Base-by-base conservation (phyloP, 2,888 invertebrate species). In the Plusia festucae region DNA sequence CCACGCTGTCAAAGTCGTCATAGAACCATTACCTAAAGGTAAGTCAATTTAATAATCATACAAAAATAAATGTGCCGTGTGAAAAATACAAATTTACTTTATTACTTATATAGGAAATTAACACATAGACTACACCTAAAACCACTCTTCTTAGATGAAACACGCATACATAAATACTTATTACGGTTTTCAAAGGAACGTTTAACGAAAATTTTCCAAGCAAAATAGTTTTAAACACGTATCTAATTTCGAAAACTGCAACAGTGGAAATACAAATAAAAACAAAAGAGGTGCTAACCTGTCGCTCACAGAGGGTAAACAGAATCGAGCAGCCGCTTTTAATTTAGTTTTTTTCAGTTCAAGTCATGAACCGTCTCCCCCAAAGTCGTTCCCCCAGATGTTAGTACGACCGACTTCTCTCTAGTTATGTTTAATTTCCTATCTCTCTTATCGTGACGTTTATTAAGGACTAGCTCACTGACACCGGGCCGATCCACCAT, bases 21-120 rank as follows among this genome's bases (percentile, higher is more conserved):
- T 95, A 85, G 95, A 95, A 85, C 95, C 95, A 11, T 86, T 95
- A 18, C 95, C 95, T 20, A 95, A 94, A 95, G 95, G 95, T 95
- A 89, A 88, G 91, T 85, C 44, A 30, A 68, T 53, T 53, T 54
- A 51, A n/a, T 2, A 44, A 16, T 5, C 16, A 44, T 16, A 16
- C 0, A 44, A 16, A 51, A 55, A 9, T 16, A 53, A 5, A n/a
- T n/a, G n/a, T n/a, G n/a, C n/a, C n/a, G 2, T 24, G 5, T 16
- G 13, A 11, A 13, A 9, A 11, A 5, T 2, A n/a, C n/a, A n/a
- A n/a, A n/a, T n/a, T n/a, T n/a, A n/a, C n/a, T n/a, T n/a, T n/a
- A n/a, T n/a, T n/a, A n/a, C n/a, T n/a, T n/a, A n/a, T n/a, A 24
- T 24, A 52, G 9, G 6, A 24, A 7, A 52, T 2, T 1, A 52